Conservation (phyloP, 2,888 invertebrate genomes). For the Agonopterix arenella region DNA sequence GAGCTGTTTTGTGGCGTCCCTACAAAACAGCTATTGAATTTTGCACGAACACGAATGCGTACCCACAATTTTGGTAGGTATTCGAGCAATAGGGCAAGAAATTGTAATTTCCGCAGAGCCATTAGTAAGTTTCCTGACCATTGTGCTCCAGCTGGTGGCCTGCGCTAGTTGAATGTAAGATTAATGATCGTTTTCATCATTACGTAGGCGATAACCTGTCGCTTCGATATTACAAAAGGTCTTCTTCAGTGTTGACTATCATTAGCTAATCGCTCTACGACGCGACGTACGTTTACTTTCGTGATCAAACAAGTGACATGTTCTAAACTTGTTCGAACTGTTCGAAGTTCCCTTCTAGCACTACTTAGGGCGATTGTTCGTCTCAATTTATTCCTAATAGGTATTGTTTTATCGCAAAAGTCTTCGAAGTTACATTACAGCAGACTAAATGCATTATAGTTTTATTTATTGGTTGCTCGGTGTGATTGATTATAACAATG, state of each 20-base stretch:
- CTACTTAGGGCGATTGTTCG: no score
- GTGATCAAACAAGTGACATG: no score
- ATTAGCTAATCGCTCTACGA: slow-evolving; percentile 37
- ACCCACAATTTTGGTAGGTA: slow-evolving; percentile 22
- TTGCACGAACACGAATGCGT: slow-evolving; percentile 21
- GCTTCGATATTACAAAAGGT: slow-evolving; percentile 41
- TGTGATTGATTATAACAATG: no score
- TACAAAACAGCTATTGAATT: slow-evolving; percentile 26
- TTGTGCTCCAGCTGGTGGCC: slow-evolving; percentile 36
- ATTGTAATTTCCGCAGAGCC: slow-evolving; percentile 57
- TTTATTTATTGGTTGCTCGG: no score
- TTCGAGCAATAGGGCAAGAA: slow-evolving; percentile 41
- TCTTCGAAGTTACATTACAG: no score
- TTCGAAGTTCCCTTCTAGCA: no score
- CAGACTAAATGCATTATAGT: no score
- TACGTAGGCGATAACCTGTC: slow-evolving; percentile 46
- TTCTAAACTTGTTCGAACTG: no score
- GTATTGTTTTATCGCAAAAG: no score
- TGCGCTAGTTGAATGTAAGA: slow-evolving; percentile 61
- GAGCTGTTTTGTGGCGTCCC: no score
- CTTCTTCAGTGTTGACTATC: slow-evolving; percentile 23
- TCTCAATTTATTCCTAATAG: no score
- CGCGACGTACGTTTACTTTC: not conserved
- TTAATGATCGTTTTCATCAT: slow-evolving; percentile 55
- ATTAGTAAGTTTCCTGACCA: slow-evolving; percentile 57